Evolutionary conservation across 2,888 invertebrate species (phyloP), one percentile per base, ranked within the genome.

Genomic region (Caenorhabditis sp.): DNA sequence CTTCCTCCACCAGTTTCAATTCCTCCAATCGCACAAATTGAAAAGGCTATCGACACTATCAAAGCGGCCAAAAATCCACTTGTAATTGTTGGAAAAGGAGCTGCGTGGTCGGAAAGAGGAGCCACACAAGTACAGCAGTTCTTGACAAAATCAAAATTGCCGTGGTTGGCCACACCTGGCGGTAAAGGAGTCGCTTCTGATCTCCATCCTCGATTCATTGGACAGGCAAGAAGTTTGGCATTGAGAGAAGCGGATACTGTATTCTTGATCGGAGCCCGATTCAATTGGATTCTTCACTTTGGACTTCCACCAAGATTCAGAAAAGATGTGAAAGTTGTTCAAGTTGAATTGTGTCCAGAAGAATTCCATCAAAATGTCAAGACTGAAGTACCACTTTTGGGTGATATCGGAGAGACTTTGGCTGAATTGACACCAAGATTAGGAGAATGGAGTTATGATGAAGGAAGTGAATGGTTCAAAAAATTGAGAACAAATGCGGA

Each of bases 241-340:
- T 89, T 97, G 61, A 92, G 92, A 84, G 91, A 94, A 81, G 93
- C 95, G 0, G 97, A 97, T 89, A 93, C 95, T 0, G 91, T 97
- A 1, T 85, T 97, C 2, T 89, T 96, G 60, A 89, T 95, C 50
- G 97, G 97, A 0, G 97, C 96, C 0, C 90, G 97, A 50, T 91
- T 97, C 21, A 97, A 97, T 90, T 97, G 97, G 97, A 97, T 97
- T 90, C 91, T 97, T 74, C 97, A 97, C 89, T 97, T 97, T 90
- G 97, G 97, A 1, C 92, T 92, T 65, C 90, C 93, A 21, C 97
- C 96, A 0, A 90, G 97, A 51, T 97, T 92, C 89, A 91, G 92
- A 21, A 90, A 91, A 0, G 91, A 93, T 86, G 94, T 94, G 4
- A 94, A 95, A 90, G 90, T 97, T 76, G 93, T 97, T 83, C 96